Conservation (phyloP, 2,888 invertebrate genomes). For the Lasioglossum figueresi region DNA sequence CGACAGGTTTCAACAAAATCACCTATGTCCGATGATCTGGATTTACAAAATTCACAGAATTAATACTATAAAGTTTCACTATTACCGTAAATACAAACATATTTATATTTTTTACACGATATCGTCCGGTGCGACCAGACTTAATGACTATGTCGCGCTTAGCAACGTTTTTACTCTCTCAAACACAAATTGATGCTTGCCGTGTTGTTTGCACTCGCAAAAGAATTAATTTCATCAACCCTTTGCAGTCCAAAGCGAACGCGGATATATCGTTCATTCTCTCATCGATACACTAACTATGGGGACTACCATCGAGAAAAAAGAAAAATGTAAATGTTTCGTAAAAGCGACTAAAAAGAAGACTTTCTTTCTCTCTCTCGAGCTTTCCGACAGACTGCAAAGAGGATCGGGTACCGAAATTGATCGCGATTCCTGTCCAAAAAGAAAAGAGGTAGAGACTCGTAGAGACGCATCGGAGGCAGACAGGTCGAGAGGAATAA, state of each 20-base stretch:
- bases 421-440: background rate
- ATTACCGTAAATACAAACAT: slow-evolving; percentile 13
- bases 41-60: slow-evolving; percentile 15
- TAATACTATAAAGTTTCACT: slow-evolving; percentile 11
- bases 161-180: slow-evolving; percentile 8
- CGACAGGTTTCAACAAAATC: background rate
- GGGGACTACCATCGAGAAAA: background rate
- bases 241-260: slow-evolving; percentile 8
- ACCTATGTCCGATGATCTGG: background rate
- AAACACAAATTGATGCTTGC: slow-evolving; percentile 14
- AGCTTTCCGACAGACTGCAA: slow-evolving; percentile 11
- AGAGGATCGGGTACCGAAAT: background rate
- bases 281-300: background rate
- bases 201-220: background rate
- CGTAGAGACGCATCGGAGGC: slow-evolving; percentile 1
- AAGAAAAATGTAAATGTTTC: background rate
- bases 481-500: background rate
- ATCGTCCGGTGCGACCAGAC: slow-evolving; percentile 4
- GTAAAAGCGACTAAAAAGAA: background rate
- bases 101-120: slow-evolving; percentile 10
- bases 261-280: background rate
- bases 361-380: no score
- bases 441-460: background rate
- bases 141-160: slow-evolving; percentile 9
- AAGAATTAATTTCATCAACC: slow-evolving; percentile 10